Evolutionary conservation across 2,797 vertebrate genomes (phyloP).

Genomic region (Dipus sagitta): DNA sequence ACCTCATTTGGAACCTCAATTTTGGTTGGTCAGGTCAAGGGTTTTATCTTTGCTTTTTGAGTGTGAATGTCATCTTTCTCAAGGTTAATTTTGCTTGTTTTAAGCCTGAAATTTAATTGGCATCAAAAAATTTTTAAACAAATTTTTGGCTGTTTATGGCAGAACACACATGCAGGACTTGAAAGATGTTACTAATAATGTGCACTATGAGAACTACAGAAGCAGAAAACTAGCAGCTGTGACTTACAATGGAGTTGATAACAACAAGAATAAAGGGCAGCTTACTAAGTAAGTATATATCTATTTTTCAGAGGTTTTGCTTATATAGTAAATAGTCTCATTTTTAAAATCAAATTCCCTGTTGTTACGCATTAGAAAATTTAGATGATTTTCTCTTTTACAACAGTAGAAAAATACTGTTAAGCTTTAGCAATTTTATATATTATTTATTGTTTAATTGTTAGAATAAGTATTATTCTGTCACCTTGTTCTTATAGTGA

Average conservation of each 20-base stretch:
- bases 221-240: conserved; percentile 99
- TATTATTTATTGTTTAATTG: conserved; percentile 26
- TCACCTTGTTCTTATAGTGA: conserved; percentile 11
- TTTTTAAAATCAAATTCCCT: not conserved
- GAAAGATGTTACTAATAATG: conserved; percentile 99
- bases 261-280: conserved; percentile 97
- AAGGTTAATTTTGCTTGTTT: not conserved
- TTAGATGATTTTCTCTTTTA: not conserved
- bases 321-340: not conserved
- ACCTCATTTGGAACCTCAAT: conserved; percentile 37
- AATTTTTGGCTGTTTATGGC: conserved; percentile 74
- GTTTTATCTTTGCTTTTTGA: conserved; percentile 21
- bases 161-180: conserved; percentile 99
- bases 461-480: not conserved
- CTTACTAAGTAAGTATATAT: conserved; percentile 95
- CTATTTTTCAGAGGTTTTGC: not conserved
- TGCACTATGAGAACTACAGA: conserved; percentile 99
- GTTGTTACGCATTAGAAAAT: conserved; percentile 37
- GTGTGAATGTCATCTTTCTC: not conserved
- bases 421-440: conserved; percentile 14
- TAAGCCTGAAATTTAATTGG: conserved; percentile 30
- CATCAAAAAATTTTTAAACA: conserved; percentile 10
- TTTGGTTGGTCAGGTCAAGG: not conserved
- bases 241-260: conserved; percentile 98
- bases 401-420: not conserved